Evolutionary conservation across 2,888 invertebrate genomes (phyloP), one percentile per base, ranked within the genome.

Genomic region (Opisthograptis luteolata): DNA sequence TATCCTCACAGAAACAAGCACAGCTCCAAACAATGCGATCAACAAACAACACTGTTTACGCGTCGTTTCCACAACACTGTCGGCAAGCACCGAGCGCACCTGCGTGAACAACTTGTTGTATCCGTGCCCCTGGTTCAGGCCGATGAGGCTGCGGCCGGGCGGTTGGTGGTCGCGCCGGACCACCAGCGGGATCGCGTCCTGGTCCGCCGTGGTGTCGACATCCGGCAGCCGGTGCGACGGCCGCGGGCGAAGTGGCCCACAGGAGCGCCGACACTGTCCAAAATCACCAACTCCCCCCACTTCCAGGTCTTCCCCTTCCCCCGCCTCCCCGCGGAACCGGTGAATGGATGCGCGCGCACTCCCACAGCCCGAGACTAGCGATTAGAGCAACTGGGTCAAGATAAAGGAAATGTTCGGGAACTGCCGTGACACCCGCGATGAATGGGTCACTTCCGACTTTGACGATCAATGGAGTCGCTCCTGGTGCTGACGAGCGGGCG

Each of bases 31-130:
- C 14, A 35, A 13, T 4, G 14, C 12, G 12, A 8, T 6, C 12
- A 15, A 32, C 0, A 12, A 36, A n/a, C 35, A 24, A 1, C 44
- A 36, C 36, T 45, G 44, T 45, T 45, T 30, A 45, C 37, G 31
- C 28, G 1, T 37, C 51, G 57, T 39, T 19, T 40, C 40, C 40
- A 56, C 53, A 60, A 48, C 53, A 63, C 55, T 64, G 69, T 72
- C 66, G 70, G 67, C n/a, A n/a, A n/a, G n/a, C n/a, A n/a, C n/a
- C n/a, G n/a, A n/a, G n/a, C 84, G 79, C 81, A 95, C 95, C 95
- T 95, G 95, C 55, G 95, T 95, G 76, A 95, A 95, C 80, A 95
- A 93, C 92, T 95, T 95, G 92, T 95, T 95, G 92, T 95, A 95
- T 81, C 95, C 95, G 79, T 94, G 93, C 84, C 92, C 93, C 84